Evolutionary conservation across 2,797 vertebrate genomes (phyloP).

Genomic region (Helicolenus hilgendorfi): DNA sequence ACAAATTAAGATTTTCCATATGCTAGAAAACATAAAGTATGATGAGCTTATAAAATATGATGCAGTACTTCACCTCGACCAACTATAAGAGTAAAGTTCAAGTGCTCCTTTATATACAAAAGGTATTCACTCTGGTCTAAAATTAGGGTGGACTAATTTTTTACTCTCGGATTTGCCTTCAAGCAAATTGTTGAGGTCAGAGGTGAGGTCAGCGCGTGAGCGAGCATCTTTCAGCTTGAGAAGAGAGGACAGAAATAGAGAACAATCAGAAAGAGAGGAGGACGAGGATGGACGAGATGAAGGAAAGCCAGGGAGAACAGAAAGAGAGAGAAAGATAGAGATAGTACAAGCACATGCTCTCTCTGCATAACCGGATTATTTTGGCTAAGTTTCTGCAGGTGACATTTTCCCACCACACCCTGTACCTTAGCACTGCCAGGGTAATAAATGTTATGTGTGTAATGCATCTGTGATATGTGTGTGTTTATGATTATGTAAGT

Average conservation of each 20-base stretch:
- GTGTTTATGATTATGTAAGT: neutral
- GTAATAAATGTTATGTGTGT: neutral
- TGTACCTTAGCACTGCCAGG: neutral
- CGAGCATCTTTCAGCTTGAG: neutral
- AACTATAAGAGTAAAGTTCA: neutral
- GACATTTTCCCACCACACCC: conserved; percentile 80
- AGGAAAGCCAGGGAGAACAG: neutral
- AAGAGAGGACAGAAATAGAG: neutral
- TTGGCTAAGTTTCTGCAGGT: conserved; percentile 43
- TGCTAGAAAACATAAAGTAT: too few species aligned
- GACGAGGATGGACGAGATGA: neutral
- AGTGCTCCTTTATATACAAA: neutral
- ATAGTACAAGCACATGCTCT: neutral
- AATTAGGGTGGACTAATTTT: neutral
- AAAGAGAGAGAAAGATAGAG: neutral
- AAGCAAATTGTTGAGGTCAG: neutral
- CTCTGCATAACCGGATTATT: conserved; percentile 65
- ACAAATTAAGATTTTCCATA: too few species aligned
- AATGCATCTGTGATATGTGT: neutral
- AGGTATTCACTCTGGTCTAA: neutral
- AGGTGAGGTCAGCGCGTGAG: neutral
- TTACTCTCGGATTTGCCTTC: neutral
- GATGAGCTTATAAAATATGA: neutral
- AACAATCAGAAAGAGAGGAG: neutral
- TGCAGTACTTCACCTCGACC: neutral